A percentile compares a stretch with the other conserved stretches of the same genome.
phyloP scores from a whole-genome alignment of 2,797 vertebrate species.

The Otolemur crassicaudatus region DNA sequence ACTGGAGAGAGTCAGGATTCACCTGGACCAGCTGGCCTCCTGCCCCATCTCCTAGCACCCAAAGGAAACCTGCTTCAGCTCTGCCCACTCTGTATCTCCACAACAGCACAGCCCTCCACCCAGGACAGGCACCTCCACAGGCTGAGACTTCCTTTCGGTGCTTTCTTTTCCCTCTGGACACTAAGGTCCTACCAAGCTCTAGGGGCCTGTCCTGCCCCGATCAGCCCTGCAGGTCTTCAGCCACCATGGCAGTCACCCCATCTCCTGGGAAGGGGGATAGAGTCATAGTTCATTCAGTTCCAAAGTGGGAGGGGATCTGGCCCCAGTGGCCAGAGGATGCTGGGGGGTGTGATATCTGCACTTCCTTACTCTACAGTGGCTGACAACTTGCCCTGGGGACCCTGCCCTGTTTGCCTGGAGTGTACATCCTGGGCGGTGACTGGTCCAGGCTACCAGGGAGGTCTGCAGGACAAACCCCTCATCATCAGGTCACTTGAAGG shows the following conservation, averaged over 20 bases:
- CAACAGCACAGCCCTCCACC: accelerated
- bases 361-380: accelerated
- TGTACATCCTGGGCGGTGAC: accelerated
- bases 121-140: not conserved
- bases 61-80: not conserved
- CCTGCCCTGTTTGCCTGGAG: not conserved
- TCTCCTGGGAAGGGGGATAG: not conserved
- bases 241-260: accelerated
- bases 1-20: too few relatives aligned
- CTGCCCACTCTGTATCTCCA: not conserved
- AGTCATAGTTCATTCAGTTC: not conserved
- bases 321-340: too few relatives aligned
- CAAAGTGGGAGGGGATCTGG: not conserved
- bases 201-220: not conserved
- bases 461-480: not conserved
- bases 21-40: not conserved
- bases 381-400: not conserved
- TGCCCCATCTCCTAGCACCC: not conserved
- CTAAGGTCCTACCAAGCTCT: not conserved
- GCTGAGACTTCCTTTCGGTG: not conserved
- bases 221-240: not conserved
- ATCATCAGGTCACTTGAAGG: accelerated
- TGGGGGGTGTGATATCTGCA: accelerated
- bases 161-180: not conserved
- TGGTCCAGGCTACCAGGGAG: not conserved